Evolutionary conservation across 2,888 invertebrate genomes (phyloP).

Genomic region (Chaetoderma sp.): DNA sequence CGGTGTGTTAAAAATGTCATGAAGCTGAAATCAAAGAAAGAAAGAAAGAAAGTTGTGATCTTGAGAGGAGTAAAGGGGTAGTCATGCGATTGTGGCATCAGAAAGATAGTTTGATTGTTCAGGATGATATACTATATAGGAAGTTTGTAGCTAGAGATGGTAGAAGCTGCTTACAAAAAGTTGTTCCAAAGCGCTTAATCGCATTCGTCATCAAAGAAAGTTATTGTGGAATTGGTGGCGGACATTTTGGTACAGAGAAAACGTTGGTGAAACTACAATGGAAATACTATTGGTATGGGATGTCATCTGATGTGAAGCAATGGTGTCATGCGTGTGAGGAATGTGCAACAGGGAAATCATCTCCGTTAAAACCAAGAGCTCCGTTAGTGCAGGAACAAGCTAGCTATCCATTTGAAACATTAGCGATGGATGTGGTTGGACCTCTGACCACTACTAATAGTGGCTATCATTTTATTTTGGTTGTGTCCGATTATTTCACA

Average conservation of each 20-base stretch:
- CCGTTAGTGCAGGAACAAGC: slow-evolving; percentile 8
- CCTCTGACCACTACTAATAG: slow-evolving; percentile 12
- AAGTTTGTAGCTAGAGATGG: background rate
- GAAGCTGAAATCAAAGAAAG: too few relatives aligned
- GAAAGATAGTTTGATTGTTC: background rate
- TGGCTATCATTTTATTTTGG: slow-evolving; percentile 24
- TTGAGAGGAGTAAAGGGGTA: too few relatives aligned
- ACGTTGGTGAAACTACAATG: background rate
- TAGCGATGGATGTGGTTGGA: slow-evolving; percentile 25
- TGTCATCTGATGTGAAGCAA: slow-evolving; percentile 16
- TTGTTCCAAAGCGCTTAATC: background rate
- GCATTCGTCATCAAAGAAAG: background rate
- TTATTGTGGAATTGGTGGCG: slow-evolving; percentile 15
- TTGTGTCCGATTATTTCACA: slow-evolving; percentile 31
- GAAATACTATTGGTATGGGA: slow-evolving; percentile 11
- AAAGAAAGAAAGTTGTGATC: too few relatives aligned
- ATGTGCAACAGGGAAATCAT: too few relatives aligned
- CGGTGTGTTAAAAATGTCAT: too few relatives aligned
- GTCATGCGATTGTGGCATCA: too few relatives aligned
- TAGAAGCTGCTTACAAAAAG: background rate
- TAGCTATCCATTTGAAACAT: slow-evolving; percentile 14
- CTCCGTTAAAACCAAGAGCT: too few relatives aligned
- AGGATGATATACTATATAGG: background rate
- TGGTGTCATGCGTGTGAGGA: too few relatives aligned
- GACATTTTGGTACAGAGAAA: slow-evolving; percentile 17